Base-by-base conservation (phyloP, 2,888 invertebrate genomes). In the Hesperia comma region DNA sequence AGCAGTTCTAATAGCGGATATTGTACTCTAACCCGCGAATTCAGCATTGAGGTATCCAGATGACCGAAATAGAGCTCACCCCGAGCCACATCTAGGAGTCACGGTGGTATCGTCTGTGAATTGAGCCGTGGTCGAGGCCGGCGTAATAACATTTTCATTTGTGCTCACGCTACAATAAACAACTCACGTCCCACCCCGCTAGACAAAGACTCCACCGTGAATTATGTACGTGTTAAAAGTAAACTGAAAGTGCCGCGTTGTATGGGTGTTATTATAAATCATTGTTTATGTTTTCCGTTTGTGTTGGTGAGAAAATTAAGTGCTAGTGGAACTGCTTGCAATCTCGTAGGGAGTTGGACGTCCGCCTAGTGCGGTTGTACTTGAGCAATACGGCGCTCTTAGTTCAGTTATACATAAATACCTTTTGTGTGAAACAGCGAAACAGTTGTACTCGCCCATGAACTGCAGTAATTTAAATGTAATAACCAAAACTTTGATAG, bases 271-370 rank as follows among this genome's bases (percentile, higher is more conserved):
- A 92, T 89, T 91, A 93, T 93, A 93, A 93, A 93, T 93, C 92
- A 93, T 92, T 92, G 91, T 89, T 93, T 93, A 92, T 92, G 93
- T 87, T 92, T 93, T 93, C 93, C 92, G 93, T 91, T 92, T 91
- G 88, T 83, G 85, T 87, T 88, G 81, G 85, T 86, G 82, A 81
- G 82, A 81, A 86, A 90, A 92, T 90, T 90, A 90, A 90, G 88
- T 89, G 87, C 81, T 88, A 85, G 87, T 86, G 78, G 86, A 84
- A 87, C 85, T 85, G 83, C 80, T 85, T 79, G 86, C 85, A 83
- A 86, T 87, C 87, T 86, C 81, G 79, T 70, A 77, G 77, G 77
- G 82, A 81, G 82, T 82, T 81, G 81, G 82, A 79, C 79, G 80
- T 51, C 49, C n/a, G 41, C 12, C 10, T n/a, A 5, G 74, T 79